These are phyloP conservation scores for Rhinoptilus africanus DNA, from an alignment of 2,113 vertebrate genomes.

Conservation along the genomic window DNA sequence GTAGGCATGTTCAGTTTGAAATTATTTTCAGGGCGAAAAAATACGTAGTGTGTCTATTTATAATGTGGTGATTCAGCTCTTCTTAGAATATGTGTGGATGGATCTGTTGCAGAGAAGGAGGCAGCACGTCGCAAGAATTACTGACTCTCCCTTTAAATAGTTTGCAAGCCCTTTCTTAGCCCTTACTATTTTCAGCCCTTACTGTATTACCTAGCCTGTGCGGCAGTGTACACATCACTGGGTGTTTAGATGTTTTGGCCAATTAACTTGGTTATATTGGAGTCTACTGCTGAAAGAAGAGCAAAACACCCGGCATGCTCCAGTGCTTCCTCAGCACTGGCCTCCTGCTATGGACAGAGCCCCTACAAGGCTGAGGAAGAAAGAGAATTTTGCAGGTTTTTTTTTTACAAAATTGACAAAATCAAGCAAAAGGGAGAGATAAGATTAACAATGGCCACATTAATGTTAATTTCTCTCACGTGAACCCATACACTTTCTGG, in stretches of 20 bases:
- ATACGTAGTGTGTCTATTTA: conserved; percentile 16
- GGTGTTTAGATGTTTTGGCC: not conserved
- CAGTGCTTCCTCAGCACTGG: not conserved
- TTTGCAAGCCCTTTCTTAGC: not conserved
- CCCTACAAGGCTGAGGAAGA: not conserved
- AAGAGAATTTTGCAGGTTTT: not conserved
- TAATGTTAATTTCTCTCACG: not conserved
- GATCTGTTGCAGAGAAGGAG: not conserved
- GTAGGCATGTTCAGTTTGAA: conserved; percentile 14
- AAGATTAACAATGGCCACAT: not conserved
- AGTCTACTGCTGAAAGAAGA: not conserved
- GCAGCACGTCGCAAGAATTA: not conserved
- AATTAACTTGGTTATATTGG: not conserved
- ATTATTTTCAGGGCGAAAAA: conserved; percentile 47
- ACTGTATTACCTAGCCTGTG: not conserved
- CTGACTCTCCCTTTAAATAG: not conserved
- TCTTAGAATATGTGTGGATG: not conserved
- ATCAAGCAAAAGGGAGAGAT: not conserved
- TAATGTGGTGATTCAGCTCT: conserved; percentile 29
- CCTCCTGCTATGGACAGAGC: not conserved
- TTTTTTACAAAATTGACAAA: not conserved
- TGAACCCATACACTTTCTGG: not conserved
- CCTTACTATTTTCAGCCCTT: not conserved
- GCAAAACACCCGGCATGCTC: rapidly evolving
- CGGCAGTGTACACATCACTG: not conserved